A percentile compares a stretch with the other conserved stretches of the same genome.
Evolutionary conservation across 2,797 vertebrate genomes (phyloP).

Genomic region (Ciconia nigra): DNA sequence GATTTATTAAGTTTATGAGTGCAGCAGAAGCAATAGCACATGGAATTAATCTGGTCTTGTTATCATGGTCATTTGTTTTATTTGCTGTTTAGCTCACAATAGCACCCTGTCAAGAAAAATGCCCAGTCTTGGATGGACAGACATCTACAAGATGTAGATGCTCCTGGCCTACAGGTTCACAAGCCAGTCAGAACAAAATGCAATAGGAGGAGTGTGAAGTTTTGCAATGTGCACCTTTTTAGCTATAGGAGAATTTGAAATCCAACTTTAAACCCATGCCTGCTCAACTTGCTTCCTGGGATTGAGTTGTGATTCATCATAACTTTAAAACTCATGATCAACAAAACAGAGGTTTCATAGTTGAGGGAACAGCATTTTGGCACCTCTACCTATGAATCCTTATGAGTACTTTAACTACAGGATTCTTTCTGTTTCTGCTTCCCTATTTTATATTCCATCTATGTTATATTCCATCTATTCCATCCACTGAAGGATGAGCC

Average conservation of each 20-base stretch:
- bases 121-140: background rate
- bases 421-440: background rate
- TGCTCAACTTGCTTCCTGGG: background rate
- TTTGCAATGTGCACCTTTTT: background rate
- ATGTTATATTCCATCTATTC: background rate
- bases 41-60: background rate
- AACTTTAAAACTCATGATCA: background rate
- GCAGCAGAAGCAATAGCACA: background rate
- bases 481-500: background rate
- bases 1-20: background rate
- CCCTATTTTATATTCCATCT: background rate
- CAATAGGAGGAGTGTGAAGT: background rate
- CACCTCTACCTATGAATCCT: background rate
- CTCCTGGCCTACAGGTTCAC: background rate
- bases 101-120: background rate
- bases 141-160: background rate
- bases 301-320: background rate
- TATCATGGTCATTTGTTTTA: background rate
- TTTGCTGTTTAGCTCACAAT: background rate
- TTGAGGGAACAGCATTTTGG: background rate
- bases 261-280: background rate
- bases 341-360: background rate
- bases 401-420: background rate
- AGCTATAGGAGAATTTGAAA: background rate
- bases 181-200: background rate